Evolutionary conservation across 2,113 vertebrate genomes (phyloP).

Genomic region (Notothenia rossii): DNA sequence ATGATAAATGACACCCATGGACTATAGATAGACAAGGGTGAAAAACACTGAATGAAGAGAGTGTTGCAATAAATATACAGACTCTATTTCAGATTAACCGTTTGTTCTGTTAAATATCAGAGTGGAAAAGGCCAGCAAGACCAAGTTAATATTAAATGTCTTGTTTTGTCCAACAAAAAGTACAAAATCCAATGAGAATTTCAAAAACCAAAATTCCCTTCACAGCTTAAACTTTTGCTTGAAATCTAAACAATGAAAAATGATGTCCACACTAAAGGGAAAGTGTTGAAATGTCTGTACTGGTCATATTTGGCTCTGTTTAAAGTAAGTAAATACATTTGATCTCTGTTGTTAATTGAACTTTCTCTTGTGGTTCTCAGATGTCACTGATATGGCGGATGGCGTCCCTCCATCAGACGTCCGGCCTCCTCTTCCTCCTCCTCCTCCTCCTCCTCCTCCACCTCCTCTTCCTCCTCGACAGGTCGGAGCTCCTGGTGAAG

Average conservation of each 20-base stretch:
- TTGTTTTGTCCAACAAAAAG: not conserved
- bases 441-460: slow-evolving; percentile 22
- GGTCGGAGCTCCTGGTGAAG: slow-evolving; percentile 31
- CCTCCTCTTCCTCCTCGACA: slow-evolving; percentile 31
- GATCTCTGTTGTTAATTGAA: not conserved
- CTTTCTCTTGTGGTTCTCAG: slow-evolving; percentile 50
- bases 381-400: slow-evolving; percentile 56
- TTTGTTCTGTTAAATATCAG: not conserved
- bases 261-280: not conserved
- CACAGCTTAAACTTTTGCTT: not conserved
- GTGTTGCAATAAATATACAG: not conserved
- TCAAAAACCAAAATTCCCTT: not conserved
- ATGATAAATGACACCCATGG: not conserved
- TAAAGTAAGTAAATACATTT: not conserved
- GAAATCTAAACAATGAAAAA: not conserved
- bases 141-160: not conserved
- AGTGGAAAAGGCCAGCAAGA: not conserved
- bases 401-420: slow-evolving; percentile 33
- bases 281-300: not conserved
- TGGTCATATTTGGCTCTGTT: not conserved
- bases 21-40: not conserved
- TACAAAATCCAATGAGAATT: not conserved
- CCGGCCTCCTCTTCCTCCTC: slow-evolving; percentile 20
- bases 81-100: not conserved
- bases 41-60: not conserved